Conservation (phyloP, 2,797 vertebrate species). For the Brachyalestes nurse region DNA sequence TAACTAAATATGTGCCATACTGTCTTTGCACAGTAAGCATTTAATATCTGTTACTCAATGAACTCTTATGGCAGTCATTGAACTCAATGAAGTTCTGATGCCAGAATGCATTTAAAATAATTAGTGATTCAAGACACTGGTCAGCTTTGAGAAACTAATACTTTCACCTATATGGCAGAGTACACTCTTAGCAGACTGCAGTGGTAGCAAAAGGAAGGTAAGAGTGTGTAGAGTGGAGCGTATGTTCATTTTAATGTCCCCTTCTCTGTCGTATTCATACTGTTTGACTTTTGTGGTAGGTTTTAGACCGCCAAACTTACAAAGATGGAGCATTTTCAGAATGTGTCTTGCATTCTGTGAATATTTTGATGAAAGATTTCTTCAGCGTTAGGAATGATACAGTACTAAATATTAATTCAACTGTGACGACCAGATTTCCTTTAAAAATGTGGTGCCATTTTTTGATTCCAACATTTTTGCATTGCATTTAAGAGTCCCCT, state of each 20-base stretch:
- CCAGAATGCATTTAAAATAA: not conserved
- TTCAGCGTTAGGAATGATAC: not conserved
- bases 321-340: constrained; percentile 35
- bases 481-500: not conserved
- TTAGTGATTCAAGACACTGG: not conserved
- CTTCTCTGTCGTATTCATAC: constrained; percentile 58
- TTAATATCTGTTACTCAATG: not conserved
- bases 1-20: constrained; percentile 15
- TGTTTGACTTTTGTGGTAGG: constrained; percentile 27
- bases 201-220: constrained; percentile 80
- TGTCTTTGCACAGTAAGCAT: constrained; percentile 14
- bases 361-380: not conserved
- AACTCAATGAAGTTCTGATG: too few relatives aligned
- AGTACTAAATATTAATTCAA: not conserved
- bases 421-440: not conserved
- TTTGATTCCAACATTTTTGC: not conserved
- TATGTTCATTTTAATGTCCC: constrained; percentile 70
- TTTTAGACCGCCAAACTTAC: not conserved
- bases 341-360: not conserved
- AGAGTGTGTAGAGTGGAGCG: constrained; percentile 70
- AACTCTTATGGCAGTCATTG: not conserved
- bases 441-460: not conserved
- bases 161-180: constrained; percentile 54
- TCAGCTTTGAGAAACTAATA: constrained; percentile 39
- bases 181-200: constrained; percentile 75